Evolutionary conservation across 2,888 invertebrate genomes (phyloP), one percentile per base, ranked within the genome.

Genomic region (Ypsolopha sequella): DNA sequence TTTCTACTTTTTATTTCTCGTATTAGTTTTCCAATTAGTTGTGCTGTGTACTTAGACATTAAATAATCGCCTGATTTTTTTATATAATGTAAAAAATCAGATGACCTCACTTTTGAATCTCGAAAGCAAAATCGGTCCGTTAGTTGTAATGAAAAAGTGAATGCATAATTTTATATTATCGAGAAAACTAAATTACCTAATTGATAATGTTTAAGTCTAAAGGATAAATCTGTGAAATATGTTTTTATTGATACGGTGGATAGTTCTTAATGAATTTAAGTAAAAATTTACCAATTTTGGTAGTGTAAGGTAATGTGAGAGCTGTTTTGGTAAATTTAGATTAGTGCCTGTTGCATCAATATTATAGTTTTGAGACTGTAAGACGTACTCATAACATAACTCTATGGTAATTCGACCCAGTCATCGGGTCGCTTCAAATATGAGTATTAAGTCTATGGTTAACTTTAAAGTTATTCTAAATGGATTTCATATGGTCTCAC

Each of bases 31-130:
- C 35, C 65, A 66, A 73, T 82, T 84, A 85, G 82, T 80, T 80
- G 85, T 85, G 85, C 84, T 78, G 85, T 85, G 84, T 84, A 84
- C 73, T 81, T 85, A 85, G 82, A 66, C 56, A 78, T 39, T 6
- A 8, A 75, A 70, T 62, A 64, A 75, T 67, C 70, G 73, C 69
- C 70, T 73, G 64, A 64, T 24, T 48, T 48, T 39, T 7, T 34
- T 6, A n/a, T 39, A 48, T 36, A n/a, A 47, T 13, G 35, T 38
- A 48, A 48, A 39, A 35, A 68, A 66, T 67, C 71, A 70, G 63
- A 63, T 56, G 62, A 76, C 78, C 76, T 80, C 79, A 74, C 70
- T 73, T 69, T 70, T 70, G 73, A 79, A 66, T 81, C 81, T 82
- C 84, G 68, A 73, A 61, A 67, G 62, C 70, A 69, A 75, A 76